phyloP scores from a whole-genome alignment of 2,113 vertebrate genomes.

The Phylloscopus trochiloides region DNA sequence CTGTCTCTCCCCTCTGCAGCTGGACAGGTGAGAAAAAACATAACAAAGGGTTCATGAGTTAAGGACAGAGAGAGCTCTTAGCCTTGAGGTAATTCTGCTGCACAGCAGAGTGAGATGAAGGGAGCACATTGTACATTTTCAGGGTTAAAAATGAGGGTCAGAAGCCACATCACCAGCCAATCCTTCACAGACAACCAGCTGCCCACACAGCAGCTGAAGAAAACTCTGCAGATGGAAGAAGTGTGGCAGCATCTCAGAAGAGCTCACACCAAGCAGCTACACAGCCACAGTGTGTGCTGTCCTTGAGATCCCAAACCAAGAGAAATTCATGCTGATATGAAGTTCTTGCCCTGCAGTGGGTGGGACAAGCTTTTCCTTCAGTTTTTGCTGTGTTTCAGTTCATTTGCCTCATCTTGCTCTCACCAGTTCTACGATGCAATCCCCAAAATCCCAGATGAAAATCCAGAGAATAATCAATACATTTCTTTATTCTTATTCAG shows the following conservation, averaged over 20 bases:
- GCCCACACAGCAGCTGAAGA: background rate
- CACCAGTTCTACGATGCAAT: rapidly evolving
- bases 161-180: background rate
- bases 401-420: background rate
- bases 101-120: background rate
- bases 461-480: background rate
- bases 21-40: background rate
- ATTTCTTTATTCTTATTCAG: background rate
- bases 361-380: background rate
- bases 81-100: background rate
- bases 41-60: background rate
- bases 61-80: background rate
- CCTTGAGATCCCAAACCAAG: background rate
- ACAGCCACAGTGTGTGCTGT: background rate
- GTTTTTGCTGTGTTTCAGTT: background rate
- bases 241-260: background rate
- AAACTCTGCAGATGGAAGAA: background rate
- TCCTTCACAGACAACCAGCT: background rate
- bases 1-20: background rate
- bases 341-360: background rate
- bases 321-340: background rate
- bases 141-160: background rate
- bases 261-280: background rate
- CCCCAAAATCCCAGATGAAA: background rate
- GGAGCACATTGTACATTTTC: background rate